Evolutionary conservation across 2,888 invertebrate species (phyloP).

Genomic region (Criorhina ranunculi): DNA sequence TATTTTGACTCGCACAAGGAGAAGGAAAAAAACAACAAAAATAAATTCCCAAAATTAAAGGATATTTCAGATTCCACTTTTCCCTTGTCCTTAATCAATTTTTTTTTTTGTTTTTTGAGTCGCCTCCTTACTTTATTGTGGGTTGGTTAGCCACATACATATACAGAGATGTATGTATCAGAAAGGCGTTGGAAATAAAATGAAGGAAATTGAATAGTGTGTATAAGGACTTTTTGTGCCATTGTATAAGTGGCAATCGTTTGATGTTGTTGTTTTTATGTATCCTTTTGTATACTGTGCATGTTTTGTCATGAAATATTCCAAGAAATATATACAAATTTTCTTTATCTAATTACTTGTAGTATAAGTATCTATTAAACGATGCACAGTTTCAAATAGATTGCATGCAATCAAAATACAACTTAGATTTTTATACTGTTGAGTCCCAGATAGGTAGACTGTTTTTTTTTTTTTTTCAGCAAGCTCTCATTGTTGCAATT

Average conservation of each 20-base stretch:
- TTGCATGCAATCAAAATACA: slow-evolving; percentile 47
- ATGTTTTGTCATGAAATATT: slow-evolving; percentile 21
- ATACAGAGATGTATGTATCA: slow-evolving; percentile 43
- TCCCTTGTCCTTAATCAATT: slow-evolving; percentile 42
- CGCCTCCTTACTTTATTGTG: slow-evolving; percentile 55
- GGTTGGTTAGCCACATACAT: slow-evolving; percentile 56
- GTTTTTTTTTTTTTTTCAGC: slow-evolving; percentile 17
- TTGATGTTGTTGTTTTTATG: slow-evolving; percentile 71
- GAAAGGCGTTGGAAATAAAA: slow-evolving; percentile 74
- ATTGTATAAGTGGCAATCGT: slow-evolving; percentile 68
- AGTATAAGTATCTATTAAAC: not conserved
- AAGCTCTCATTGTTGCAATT: no score
- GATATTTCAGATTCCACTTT: slow-evolving; percentile 46
- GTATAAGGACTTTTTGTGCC: slow-evolving; percentile 71
- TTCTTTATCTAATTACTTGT: slow-evolving; percentile 37
- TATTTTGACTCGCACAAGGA: slow-evolving; percentile 33
- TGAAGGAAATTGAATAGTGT: slow-evolving; percentile 73
- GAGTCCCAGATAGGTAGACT: slow-evolving; percentile 7
- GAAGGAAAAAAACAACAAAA: slow-evolving; percentile 26
- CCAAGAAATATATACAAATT: slow-evolving; percentile 24
- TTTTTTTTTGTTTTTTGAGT: slow-evolving; percentile 45
- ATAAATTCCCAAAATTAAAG: slow-evolving; percentile 50
- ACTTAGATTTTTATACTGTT: slow-evolving; percentile 54
- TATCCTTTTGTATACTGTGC: slow-evolving; percentile 54
- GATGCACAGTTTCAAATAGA: slow-evolving; percentile 24